These are phyloP conservation scores for Cantharis flavilabris DNA, from an alignment of 2,888 invertebrate species.

Conservation along the genomic window DNA sequence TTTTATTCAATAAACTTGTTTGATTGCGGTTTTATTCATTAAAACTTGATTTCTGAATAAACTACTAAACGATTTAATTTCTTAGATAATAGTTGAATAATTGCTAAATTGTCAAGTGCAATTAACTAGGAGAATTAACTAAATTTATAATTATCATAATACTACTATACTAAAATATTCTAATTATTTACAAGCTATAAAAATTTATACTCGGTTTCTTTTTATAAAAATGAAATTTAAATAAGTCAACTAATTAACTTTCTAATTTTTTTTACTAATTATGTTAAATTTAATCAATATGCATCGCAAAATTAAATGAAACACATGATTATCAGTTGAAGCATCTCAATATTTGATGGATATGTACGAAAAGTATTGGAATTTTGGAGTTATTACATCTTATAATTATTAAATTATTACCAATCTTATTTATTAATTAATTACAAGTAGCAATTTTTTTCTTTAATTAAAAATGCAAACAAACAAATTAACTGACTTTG, in stretches of 20 bases:
- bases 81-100: constrained; percentile 3
- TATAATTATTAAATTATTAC: background rate
- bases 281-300: background rate
- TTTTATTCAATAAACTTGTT: constrained; percentile 11
- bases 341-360: background rate
- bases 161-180: background rate
- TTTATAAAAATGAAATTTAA: background rate
- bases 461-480: background rate
- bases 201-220: background rate
- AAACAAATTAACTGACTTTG: background rate
- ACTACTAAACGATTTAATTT: constrained; percentile 1
- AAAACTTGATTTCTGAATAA: constrained; percentile 3
- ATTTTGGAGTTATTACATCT: too few relatives aligned
- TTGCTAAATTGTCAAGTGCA: background rate
- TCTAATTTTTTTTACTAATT: background rate
- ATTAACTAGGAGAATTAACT: background rate
- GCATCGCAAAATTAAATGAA: background rate
- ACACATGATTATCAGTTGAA: background rate
- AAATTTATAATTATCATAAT: background rate
- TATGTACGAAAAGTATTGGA: background rate
- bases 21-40: constrained; percentile 13
- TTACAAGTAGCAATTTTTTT: background rate
- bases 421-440: background rate
- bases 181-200: background rate
- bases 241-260: background rate